phyloP scores from a whole-genome alignment of 2,888 invertebrate genomes.

The Catonia carolina region DNA sequence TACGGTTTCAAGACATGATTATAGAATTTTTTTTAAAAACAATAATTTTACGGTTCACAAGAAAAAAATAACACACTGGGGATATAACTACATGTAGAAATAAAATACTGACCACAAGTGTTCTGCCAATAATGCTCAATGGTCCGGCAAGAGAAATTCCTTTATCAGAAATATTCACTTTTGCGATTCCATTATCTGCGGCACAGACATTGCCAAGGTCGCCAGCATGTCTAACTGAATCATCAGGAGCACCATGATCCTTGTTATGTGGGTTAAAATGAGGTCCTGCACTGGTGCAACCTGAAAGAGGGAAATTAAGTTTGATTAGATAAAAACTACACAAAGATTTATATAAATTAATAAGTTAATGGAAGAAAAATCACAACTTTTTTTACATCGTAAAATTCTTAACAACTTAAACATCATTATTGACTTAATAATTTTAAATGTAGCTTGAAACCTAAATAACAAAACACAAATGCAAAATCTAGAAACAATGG shows the following conservation, averaged over 20 bases:
- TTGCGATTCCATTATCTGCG: constrained; percentile 54
- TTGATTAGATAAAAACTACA: too few relatives aligned
- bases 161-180: constrained; percentile 57
- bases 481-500: too few relatives aligned
- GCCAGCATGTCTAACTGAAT: constrained; percentile 72
- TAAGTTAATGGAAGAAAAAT: not conserved
- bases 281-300: constrained; percentile 89
- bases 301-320: too few relatives aligned
- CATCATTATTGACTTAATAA: too few relatives aligned
- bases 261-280: constrained; percentile 83
- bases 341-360: not conserved
- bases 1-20: too few relatives aligned
- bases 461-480: too few relatives aligned
- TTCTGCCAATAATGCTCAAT: constrained; percentile 65
- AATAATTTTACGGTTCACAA: too few relatives aligned
- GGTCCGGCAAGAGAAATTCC: constrained; percentile 60
- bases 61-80: too few relatives aligned
- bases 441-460: too few relatives aligned
- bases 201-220: constrained; percentile 83
- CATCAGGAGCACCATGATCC: constrained; percentile 76
- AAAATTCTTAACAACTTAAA: not conserved
- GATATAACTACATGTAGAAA: too few relatives aligned
- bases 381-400: not conserved
- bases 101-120: constrained; percentile 35
- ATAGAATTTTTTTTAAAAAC: too few relatives aligned